Base-by-base conservation (phyloP, 2,797 vertebrate species). In the Characodon lateralis region DNA sequence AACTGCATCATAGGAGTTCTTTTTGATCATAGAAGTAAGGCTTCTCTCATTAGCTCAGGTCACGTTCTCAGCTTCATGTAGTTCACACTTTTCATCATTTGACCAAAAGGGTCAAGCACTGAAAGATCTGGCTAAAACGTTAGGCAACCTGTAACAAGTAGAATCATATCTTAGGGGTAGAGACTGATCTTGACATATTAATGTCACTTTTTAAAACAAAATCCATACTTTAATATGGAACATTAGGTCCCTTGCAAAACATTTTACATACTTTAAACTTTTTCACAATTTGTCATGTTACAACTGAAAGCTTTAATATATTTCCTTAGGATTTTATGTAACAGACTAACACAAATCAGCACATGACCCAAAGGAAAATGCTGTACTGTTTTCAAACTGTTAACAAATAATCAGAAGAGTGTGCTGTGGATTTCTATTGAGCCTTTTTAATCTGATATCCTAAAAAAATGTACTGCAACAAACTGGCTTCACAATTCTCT, bases 21-120 rank as follows among this genome's bases (percentile, higher is more conserved):
- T 92, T 90, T 87, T 89, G 81, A 93, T 92, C 84, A 82, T 83
- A 76, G 73, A 74, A 87, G 85, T 78, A 82, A 84, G 74, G 74
- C 78, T 78, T 41, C 76, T 73, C 89, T 90, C 83, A 89, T 92
- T 93, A 92, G 85, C 77, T 80, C 81, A 78, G 86, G 90, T 89
- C 87, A 86, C 6, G 58, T 72, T 78, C 81, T 84, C 9, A n/a
- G 75, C 83, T 87, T 84, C 35, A 83, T 80, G 80, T 77, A 72
- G 75, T 81, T 87, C 78, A 81, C 77, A 82, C 77, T 72, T 85
- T 81, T 86, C 79, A 82, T 85, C 72, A 76, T 80, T 73, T 71
- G 56, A 55, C 76, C 71, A 73, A 63, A 26, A 76, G 76, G 85
- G 82, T 85, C 82, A 1, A 51, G 51, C 59, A 74, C 43, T 53